Percentiles rank a stretch among this genome's conserved stretches.
Conservation (phyloP, 2,888 invertebrate genomes). For the Cephus rjabovi region DNA sequence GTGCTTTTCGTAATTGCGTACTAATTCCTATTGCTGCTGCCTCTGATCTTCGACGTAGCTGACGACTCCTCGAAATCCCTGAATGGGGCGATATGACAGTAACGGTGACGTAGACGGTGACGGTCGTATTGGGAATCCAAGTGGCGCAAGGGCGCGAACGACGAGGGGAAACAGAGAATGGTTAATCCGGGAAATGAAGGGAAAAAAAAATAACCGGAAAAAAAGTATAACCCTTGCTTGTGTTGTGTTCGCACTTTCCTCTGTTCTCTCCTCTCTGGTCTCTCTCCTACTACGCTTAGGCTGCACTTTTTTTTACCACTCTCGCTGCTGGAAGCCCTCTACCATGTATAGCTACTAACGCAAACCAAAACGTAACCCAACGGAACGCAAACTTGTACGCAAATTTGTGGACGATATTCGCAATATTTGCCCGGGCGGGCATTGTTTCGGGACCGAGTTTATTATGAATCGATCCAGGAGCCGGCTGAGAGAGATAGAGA, state of each 20-base stretch:
- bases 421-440: conserved; percentile 57
- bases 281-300: conserved; percentile 44
- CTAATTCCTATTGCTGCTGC: conserved; percentile 56
- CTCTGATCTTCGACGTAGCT: conserved; percentile 61
- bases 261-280: conserved; percentile 20
- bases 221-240: conserved; percentile 56
- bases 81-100: conserved; percentile 11
- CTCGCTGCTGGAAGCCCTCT: conserved; percentile 28
- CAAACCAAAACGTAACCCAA: conserved; percentile 42
- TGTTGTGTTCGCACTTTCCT: conserved; percentile 53
- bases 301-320: conserved; percentile 48
- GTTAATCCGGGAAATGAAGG: not conserved
- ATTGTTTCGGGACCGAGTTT: conserved; percentile 61
- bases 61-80: conserved; percentile 55
- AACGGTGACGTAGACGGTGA: not conserved
- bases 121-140: not conserved
- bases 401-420: conserved; percentile 62
- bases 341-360: conserved; percentile 40
- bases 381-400: conserved; percentile 49
- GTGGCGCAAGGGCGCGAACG: not conserved
- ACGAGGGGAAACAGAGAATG: not conserved
- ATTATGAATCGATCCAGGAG: conserved; percentile 61
- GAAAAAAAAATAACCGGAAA: conserved; percentile 39
- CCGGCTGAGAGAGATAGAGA: conserved; percentile 45
- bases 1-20: conserved; percentile 2